Conservation (phyloP, 2,888 invertebrate species). For the Epinotia brunnichana region DNA sequence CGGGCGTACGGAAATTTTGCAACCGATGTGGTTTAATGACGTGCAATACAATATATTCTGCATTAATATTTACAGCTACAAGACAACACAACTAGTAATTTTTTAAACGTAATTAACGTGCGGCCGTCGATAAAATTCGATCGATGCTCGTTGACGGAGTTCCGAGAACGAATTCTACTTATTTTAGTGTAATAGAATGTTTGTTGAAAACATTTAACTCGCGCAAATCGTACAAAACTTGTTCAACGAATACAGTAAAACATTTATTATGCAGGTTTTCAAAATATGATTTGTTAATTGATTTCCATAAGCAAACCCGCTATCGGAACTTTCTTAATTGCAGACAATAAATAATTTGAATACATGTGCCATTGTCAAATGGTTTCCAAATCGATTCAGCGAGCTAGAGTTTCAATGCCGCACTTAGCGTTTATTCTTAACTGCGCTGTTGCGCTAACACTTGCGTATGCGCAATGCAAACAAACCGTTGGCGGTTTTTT, state of each 20-base stretch:
- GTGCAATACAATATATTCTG: slow-evolving; percentile 16
- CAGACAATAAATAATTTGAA: slow-evolving; percentile 31
- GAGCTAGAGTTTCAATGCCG: slow-evolving; percentile 56
- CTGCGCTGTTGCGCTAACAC: slow-evolving; percentile 63
- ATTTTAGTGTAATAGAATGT: no score
- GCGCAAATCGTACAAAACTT: slow-evolving; percentile 5
- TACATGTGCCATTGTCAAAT: slow-evolving; percentile 43
- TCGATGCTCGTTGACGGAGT: neutral
- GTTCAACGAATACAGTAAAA: neutral
- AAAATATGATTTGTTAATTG: slow-evolving; percentile 22
- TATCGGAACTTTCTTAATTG: slow-evolving; percentile 32
- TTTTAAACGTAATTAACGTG: neutral
- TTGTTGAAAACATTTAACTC: neutral
- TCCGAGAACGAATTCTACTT: neutral
- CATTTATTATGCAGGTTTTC: slow-evolving; percentile 23
- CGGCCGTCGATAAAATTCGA: neutral
- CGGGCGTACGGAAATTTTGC: slow-evolving; percentile 32
- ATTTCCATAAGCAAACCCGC: slow-evolving; percentile 25
- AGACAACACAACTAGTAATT: neutral
- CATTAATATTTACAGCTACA: neutral
- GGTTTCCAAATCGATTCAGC: slow-evolving; percentile 48
- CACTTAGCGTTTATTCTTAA: slow-evolving; percentile 64
- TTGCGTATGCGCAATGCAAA: slow-evolving; percentile 66
- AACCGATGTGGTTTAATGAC: slow-evolving; percentile 25
- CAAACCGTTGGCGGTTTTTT: slow-evolving; percentile 66